phyloP scores from a whole-genome alignment of 2,113 vertebrate species.

The Enhydra lutris region DNA sequence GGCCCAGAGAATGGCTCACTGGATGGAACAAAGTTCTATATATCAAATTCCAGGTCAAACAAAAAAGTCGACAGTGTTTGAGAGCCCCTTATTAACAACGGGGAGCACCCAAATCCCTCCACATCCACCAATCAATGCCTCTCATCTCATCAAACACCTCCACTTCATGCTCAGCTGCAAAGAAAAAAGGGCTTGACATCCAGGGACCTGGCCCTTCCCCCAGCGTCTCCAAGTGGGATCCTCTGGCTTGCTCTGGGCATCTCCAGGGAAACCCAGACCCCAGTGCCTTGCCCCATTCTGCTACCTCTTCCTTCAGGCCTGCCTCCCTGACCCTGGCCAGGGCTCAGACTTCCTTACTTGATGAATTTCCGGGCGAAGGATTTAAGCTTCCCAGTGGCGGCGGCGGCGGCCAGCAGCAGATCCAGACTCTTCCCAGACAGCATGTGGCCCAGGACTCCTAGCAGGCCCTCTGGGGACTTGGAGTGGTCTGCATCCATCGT shows the following conservation, averaged over 20 bases:
- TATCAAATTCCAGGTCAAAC: background rate
- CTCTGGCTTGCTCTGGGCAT: background rate
- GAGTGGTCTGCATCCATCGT: constrained; percentile 98
- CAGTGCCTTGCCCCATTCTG: background rate
- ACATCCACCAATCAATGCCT: background rate
- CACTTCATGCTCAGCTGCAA: background rate
- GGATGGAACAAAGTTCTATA: background rate
- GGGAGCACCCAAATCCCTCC: background rate
- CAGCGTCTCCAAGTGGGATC: background rate
- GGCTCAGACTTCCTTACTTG: constrained; percentile 85
- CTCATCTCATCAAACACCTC: background rate
- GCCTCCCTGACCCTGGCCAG: background rate
- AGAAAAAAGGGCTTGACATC: background rate
- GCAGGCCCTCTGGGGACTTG: constrained; percentile 95
- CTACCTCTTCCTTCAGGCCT: background rate
- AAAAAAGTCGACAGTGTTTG: background rate
- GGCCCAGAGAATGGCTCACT: background rate
- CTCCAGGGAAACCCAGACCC: background rate
- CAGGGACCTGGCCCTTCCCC: background rate
- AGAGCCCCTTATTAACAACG: background rate
- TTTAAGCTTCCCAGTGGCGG: constrained; percentile 96
- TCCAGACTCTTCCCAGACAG: constrained; percentile 97
- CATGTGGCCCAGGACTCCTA: constrained; percentile 98
- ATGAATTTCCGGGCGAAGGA: constrained; percentile 98
- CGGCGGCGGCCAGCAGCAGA: constrained; percentile 93